phyloP scores from a whole-genome alignment of 2,888 invertebrate species.

The Palloptera scutellata region DNA sequence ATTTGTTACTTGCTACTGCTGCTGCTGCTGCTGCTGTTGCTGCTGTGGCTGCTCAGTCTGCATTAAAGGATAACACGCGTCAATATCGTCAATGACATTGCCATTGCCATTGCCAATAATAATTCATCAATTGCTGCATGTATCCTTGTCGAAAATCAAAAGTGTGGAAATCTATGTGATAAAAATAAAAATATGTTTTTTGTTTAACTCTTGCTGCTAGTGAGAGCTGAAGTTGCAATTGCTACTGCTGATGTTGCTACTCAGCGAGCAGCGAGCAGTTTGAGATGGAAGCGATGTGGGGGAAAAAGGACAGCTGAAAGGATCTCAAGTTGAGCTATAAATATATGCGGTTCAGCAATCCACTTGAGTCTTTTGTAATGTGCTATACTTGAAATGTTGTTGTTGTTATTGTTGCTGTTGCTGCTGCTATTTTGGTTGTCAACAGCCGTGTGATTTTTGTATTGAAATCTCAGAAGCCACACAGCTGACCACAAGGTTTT shows the following conservation, averaged over 20 bases:
- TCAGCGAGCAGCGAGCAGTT: slow-evolving; percentile 21
- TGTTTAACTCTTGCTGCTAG: slow-evolving; percentile 3
- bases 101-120: not conserved
- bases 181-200: slow-evolving; percentile 32
- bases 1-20: slow-evolving; percentile 18
- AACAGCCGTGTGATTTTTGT: too few relatives aligned
- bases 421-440: too few relatives aligned
- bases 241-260: slow-evolving; percentile 7
- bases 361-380: not conserved
- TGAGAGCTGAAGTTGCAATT: not conserved
- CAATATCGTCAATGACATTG: not conserved
- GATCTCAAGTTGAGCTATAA: not conserved
- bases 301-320: not conserved
- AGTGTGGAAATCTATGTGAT: slow-evolving; percentile 41
- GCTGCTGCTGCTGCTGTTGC: slow-evolving; percentile 6
- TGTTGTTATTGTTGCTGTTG: too few relatives aligned
- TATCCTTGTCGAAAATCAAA: slow-evolving; percentile 38
- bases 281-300: not conserved
- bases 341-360: not conserved
- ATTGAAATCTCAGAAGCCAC: not conserved
- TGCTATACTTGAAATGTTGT: too few relatives aligned
- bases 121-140: not conserved
- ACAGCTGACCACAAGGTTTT: not conserved
- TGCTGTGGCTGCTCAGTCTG: not conserved
- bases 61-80: too few relatives aligned